Evolutionary conservation across 2,797 vertebrate species (phyloP), one percentile per base, ranked within the genome.

Genomic region (Microhierax caerulescens): DNA sequence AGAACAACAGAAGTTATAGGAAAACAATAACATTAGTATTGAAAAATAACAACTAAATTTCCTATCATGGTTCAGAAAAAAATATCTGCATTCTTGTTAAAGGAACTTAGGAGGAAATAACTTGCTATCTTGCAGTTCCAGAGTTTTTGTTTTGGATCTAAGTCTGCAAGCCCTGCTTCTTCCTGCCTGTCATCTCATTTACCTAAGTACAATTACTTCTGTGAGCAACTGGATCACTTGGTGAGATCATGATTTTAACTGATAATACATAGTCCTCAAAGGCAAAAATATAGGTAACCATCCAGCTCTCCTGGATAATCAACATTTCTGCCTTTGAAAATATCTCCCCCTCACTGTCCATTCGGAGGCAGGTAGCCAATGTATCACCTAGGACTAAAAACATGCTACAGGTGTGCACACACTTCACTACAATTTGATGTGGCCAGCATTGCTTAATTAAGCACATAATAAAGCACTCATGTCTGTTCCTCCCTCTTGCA

Each of bases 21-120:
- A 97, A 98, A 98, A 95, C 84, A 97, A 96, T 96, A 97, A 92
- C 79, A 95, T 96, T 97, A 97, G 82, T 97, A 97, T 93, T 95
- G 96, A 96, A 97, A 98, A 98, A 96, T 90, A 98, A 97, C 93
- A 72, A 88, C 79, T 83, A 63, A 60, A 43, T 6, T 88, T 96
- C 54, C 56, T 83, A 79, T 79, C 30, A 75, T n/a, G 13, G 78
- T 85, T 91, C 63, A 75, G 32, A 73, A 91, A 88, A 92, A 93
- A 91, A 89, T 2, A 28, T 70, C 92, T 90, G 59, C 57, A 88
- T 96, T 96, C 89, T 97, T 97, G 90, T 96, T 94, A 94, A 95
- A 65, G 34, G 78, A 56, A 77, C 34, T 74, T 90, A 65, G 32
- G 8, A 84, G 54, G 70, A 90, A 94, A 95, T 95, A 59, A 63